Evolutionary conservation across 2,797 vertebrate species (phyloP), one percentile per base, ranked within the genome.

Genomic region (Peromyscus attwateri): DNA sequence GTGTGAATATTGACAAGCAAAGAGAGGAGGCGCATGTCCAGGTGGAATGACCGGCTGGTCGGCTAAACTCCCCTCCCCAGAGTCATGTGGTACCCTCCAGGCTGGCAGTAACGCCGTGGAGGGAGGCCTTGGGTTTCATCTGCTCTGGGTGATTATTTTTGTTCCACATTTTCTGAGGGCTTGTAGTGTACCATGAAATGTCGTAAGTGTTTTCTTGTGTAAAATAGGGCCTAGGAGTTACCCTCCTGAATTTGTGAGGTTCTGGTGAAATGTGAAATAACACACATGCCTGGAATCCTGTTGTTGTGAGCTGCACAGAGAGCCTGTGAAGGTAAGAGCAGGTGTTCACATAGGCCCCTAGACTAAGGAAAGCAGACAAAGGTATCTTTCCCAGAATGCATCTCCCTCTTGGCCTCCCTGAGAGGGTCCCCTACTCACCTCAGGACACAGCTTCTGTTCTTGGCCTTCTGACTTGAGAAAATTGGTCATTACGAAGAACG

Each of bases 401-500:
- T 19, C 46, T 2, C 25, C 68, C 75, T 4, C 0, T 34, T 6
- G 13, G 52, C 66, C 43, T 29, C 40, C 55, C 64, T 6, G 4
- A 0, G 40, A 4, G 60, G 11, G 10, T 9, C 40, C 29, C 82
- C 68, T 83, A 34, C 96, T 98, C 98, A 99, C 99, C 99, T 99
- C 99, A 0, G 99, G 97, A 80, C 99, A 99, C 29, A 76, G 95
- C 11, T 97, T 96, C 98, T 99, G 98, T 90, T 80, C 96, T 98
- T 99, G 99, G 84, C 98, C 99, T 96, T 99, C 98, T 0, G 99
- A 99, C 95, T 98, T 97, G 71, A 99, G 98, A 83, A 99, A 95
- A 76, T 99, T 99, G 13, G 99, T 99, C 98, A 99, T 96, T 97
- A 99, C 98, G 12, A 99, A 99, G 97, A 99, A 99, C 3, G 99